phyloP scores from a whole-genome alignment of 2,888 invertebrate genomes.

The Scelioninae gen. 1 region DNA sequence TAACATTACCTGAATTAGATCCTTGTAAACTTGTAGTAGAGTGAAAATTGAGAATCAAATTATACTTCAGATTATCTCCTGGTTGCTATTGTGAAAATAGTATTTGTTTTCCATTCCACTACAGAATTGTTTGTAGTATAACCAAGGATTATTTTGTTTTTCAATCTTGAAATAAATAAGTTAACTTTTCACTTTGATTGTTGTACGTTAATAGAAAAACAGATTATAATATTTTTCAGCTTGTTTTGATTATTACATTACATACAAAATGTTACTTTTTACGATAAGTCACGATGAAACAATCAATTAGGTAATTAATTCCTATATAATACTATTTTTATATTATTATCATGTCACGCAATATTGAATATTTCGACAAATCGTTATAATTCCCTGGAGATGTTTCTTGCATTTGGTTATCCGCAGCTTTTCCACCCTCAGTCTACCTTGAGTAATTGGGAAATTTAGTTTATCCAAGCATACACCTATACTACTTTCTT shows the following conservation, averaged over 20 bases:
- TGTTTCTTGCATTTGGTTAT: conserved; percentile 47
- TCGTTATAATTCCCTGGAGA: conserved; percentile 33
- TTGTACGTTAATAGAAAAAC: neutral
- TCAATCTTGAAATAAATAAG: neutral
- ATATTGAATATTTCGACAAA: conserved; percentile 45
- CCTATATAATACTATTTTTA: neutral
- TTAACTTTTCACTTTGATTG: neutral
- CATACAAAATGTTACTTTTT: neutral
- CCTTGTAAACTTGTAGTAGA: neutral
- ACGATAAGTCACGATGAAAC: too few relatives aligned
- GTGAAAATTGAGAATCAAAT: conserved; percentile 1
- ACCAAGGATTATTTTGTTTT: too few relatives aligned
- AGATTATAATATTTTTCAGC: too few relatives aligned
- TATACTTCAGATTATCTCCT: neutral
- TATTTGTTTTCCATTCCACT: conserved; percentile 2
- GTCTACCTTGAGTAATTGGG: conserved; percentile 51
- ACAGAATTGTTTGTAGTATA: neutral
- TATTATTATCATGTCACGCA: neutral
- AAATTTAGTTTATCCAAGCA: conserved; percentile 45
- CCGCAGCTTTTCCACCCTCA: conserved; percentile 54
- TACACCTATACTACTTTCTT: conserved; percentile 35
- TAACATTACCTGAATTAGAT: neutral
- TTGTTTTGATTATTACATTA: too few relatives aligned
- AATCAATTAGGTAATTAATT: neutral
- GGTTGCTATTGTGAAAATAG: neutral